Base-by-base conservation (phyloP, 2,888 invertebrate species). In the Xanthorhoe spadicearia region DNA sequence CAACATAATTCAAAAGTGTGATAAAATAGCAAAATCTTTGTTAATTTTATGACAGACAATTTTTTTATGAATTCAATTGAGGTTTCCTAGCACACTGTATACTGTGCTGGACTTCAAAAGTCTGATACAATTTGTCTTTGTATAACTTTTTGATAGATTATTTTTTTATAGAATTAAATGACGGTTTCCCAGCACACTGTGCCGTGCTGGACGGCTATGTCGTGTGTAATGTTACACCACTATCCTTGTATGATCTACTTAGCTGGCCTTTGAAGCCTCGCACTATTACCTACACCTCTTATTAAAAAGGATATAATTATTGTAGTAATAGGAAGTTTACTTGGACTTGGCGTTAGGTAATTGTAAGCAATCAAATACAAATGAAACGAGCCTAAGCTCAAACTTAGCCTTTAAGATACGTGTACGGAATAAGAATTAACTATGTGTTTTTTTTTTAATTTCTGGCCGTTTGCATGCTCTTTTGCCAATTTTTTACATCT, bases 241-340 rank as follows among this genome's bases (percentile, higher is more conserved):
- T 66, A 66, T 66, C 66, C 66, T 62, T 43, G 61, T 51, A 32
- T 66, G 66, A 62, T 61, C 54, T 66, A 66, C 66, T 57, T 58
- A 13, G 35, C 38, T 13, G 61, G 17, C 60, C 64, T 65, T 55
- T 60, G 28, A 59, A 55, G 59, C 8, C 32, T 19, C 32, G 50
- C 50, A 28, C 19, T 60, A 51, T 46, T 60, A 43, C 0, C 9
- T 38, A 60, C 58, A 58, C 59, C 17, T 49, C 50, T 61, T 43
- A 52, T 49, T 55, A 19, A n/a, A 50, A 18, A 38, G 17, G 48
- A 15, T 17, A 15, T 15, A 17, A 43, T 43, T 13, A 43, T 43
- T 43, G 43, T 13, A 32, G 13, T 43, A 43, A n/a, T 43, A 43
- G 43, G 10, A n/a, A n/a, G 43, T 43, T 43, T 13, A 32, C 32